Evolutionary conservation across 2,797 vertebrate genomes (phyloP).

Genomic region (Peromyscus aztecus): DNA sequence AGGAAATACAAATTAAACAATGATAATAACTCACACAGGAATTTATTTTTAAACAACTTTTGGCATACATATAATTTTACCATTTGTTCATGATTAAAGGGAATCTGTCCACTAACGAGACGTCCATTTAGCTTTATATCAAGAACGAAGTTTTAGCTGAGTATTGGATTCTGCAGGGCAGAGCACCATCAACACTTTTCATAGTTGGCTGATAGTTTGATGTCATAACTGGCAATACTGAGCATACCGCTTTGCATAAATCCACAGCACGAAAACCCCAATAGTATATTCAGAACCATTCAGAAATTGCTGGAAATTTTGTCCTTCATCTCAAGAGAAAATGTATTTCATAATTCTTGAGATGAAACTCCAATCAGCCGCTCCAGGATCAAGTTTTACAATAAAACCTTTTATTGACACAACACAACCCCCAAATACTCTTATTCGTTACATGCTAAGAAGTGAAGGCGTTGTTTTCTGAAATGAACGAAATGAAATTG

Average conservation of each 20-base stretch:
- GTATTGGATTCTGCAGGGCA: not conserved
- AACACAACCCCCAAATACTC: not conserved
- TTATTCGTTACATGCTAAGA: not conserved
- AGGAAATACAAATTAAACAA: not conserved
- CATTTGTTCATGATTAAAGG: not conserved
- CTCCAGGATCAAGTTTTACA: not conserved
- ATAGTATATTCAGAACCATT: not conserved
- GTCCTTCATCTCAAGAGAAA: not conserved
- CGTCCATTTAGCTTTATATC: not conserved
- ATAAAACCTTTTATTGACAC: not conserved
- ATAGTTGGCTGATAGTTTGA: not conserved
- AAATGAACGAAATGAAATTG: not conserved
- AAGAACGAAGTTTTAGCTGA: not conserved
- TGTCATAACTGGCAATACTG: not conserved
- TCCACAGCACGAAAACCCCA: not conserved
- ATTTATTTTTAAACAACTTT: not conserved
- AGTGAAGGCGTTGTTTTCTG: not conserved
- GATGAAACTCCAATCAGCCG: not conserved
- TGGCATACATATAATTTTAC: not conserved
- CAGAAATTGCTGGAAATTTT: not conserved
- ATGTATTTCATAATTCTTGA: not conserved
- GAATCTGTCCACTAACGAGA: not conserved
- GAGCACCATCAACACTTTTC: not conserved
- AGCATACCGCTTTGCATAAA: not conserved
- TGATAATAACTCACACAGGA: not conserved